These are phyloP conservation scores for Tiliqua scincoides DNA, from an alignment of 2,113 vertebrate genomes.

Conservation along the genomic window DNA sequence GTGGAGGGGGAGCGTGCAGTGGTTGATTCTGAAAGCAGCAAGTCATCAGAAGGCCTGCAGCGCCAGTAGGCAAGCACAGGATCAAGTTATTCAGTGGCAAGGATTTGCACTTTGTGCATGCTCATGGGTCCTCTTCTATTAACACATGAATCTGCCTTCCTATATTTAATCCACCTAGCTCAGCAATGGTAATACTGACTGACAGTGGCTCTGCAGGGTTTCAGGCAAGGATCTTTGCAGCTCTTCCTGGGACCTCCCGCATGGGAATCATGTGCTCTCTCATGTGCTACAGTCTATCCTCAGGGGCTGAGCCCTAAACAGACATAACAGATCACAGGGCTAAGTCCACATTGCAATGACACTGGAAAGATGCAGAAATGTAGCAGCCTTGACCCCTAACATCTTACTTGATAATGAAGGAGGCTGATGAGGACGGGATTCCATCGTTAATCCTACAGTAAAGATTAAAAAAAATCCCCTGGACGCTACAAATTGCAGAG, in stretches of 20 bases:
- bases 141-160: not conserved
- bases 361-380: slow-evolving; percentile 13
- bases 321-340: not conserved
- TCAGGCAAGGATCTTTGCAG: no score
- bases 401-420: slow-evolving; percentile 25
- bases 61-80: not conserved
- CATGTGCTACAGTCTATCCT: no score
- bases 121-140: not conserved
- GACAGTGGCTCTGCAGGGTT: no score
- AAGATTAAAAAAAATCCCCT: slow-evolving; percentile 50
- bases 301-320: not conserved
- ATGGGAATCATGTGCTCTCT: no score
- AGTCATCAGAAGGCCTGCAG: not conserved
- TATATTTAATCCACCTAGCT: no score
- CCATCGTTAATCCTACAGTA: slow-evolving; percentile 57
- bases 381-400: slow-evolving; percentile 6
- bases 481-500: slow-evolving; percentile 16
- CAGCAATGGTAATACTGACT: no score
- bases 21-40: not conserved
- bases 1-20: no score
- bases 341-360: not conserved
- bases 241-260: no score
- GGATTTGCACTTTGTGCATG: not conserved
- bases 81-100: not conserved
- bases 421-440: slow-evolving; percentile 62